These are phyloP conservation scores for Alaudala cheleensis DNA, from an alignment of 2,113 vertebrate species.

Conservation along the genomic window DNA sequence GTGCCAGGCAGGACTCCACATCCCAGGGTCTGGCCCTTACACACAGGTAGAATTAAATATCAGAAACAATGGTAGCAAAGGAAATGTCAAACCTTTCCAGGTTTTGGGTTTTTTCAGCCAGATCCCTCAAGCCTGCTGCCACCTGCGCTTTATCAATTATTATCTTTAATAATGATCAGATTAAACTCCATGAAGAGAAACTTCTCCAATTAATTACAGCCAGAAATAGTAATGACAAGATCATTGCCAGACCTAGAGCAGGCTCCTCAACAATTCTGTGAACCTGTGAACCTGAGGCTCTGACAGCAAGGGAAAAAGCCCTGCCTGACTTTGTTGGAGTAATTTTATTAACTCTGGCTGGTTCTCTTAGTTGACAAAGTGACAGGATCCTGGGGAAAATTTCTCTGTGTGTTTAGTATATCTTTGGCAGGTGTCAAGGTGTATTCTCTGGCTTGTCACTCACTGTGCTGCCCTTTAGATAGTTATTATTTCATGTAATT, in stretches of 20 bases:
- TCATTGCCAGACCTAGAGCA: background rate
- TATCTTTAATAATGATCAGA: slow-evolving; percentile 29
- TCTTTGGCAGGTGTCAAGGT: slow-evolving; percentile 78
- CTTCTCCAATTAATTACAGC: slow-evolving; percentile 35
- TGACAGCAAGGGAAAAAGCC: slow-evolving; percentile 34
- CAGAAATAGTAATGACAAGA: slow-evolving; percentile 33
- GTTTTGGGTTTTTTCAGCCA: background rate
- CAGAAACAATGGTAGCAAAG: background rate
- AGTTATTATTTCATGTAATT: slow-evolving; percentile 82
- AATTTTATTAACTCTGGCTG: slow-evolving; percentile 70
- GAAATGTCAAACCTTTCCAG: background rate
- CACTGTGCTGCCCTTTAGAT: slow-evolving; percentile 71
- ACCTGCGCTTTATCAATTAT: background rate
- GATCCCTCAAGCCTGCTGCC: background rate
- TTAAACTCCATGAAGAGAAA: slow-evolving; percentile 10
- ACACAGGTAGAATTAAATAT: background rate
- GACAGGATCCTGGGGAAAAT: slow-evolving; percentile 68
- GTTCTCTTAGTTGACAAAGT: slow-evolving; percentile 66
- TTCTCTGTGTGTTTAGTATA: slow-evolving; percentile 63
- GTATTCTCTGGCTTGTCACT: slow-evolving; percentile 75
- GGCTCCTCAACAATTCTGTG: background rate
- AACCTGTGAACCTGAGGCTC: background rate
- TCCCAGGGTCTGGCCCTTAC: background rate
- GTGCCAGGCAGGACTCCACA: background rate
- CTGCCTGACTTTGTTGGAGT: slow-evolving; percentile 54